These are phyloP conservation scores for Stichodactyla mertensii DNA, from an alignment of 64 coral and sea anemone genomes.

Conservation along the genomic window DNA sequence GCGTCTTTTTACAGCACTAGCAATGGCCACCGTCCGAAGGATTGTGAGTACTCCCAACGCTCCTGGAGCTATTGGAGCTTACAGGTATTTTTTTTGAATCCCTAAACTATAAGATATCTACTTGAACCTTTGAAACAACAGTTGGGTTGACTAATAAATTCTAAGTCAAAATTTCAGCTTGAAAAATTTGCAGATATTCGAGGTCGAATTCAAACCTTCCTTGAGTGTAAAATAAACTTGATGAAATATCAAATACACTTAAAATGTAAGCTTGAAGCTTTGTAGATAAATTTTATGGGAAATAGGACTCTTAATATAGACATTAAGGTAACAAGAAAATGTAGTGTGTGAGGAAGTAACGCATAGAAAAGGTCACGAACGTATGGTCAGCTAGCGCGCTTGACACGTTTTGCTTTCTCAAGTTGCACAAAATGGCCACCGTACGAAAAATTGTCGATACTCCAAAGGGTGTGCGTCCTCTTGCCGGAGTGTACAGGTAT, in stretches of 20 bases:
- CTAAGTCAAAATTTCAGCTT: not conserved
- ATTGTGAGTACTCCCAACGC: conserved; percentile 62
- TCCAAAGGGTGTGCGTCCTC: conserved; percentile 35
- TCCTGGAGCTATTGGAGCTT: conserved; percentile 76
- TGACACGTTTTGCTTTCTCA: not conserved
- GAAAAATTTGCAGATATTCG: not conserved
- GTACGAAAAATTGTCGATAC: conserved; percentile 50
- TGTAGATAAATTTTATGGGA: no score
- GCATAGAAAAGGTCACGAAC: not conserved
- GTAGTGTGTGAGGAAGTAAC: no score
- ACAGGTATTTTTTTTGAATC: conserved; percentile 45
- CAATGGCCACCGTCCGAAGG: conserved; percentile 50
- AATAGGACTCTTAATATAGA: not conserved
- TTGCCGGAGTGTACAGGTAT: conserved; percentile 47
- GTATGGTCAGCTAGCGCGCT: not conserved
- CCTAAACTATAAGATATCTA: not conserved
- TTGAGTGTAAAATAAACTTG: no score
- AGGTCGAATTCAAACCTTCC: not conserved
- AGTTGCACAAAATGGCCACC: conserved; percentile 21
- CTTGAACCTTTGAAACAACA: not conserved
- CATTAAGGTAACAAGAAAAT: no score
- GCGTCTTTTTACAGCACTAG: conserved; percentile 15
- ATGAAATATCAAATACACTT: no score
- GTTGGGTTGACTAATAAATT: not conserved
- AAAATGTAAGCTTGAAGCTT: no score